These are phyloP conservation scores for Drosophila ogumai DNA, from an alignment of 1,140 invertebrate genomes.

Conservation along the genomic window DNA sequence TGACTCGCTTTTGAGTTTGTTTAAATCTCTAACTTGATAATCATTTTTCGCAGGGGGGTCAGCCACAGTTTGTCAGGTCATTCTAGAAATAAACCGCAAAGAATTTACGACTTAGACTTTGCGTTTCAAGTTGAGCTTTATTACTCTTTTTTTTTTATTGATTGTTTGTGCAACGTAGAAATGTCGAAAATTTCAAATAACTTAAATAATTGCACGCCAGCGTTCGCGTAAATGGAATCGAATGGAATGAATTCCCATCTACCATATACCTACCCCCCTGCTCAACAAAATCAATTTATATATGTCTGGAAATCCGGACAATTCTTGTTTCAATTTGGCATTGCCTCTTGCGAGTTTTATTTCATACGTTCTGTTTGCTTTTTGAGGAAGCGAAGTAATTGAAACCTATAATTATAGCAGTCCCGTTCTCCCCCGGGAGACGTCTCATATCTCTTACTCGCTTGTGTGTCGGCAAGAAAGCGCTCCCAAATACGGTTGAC, in stretches of 20 bases:
- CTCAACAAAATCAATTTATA: constrained; percentile 51
- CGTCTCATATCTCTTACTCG: neutral
- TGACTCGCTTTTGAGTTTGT: constrained; percentile 14
- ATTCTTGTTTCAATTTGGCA: constrained; percentile 50
- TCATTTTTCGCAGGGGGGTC: constrained; percentile 20
- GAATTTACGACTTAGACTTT: constrained; percentile 20
- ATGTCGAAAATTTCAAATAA: constrained; percentile 47
- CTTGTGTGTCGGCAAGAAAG: constrained; percentile 26
- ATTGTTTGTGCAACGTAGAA: constrained; percentile 29
- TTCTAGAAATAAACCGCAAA: constrained; percentile 10
- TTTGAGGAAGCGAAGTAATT: constrained; percentile 72
- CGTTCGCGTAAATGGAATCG: constrained; percentile 23
- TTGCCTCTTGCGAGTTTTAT: constrained; percentile 15
- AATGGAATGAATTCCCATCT: constrained; percentile 26
- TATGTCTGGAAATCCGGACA: constrained; percentile 34
- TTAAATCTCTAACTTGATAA: constrained; percentile 24
- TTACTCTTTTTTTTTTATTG: constrained; percentile 29
- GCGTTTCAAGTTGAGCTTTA: constrained; percentile 22
- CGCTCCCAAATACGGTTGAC: constrained; percentile 30
- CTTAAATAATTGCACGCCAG: constrained; percentile 63
- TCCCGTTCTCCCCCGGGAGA: neutral
- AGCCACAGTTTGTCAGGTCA: constrained; percentile 12
- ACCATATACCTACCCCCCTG: neutral
- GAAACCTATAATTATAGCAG: constrained; percentile 73
- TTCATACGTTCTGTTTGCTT: constrained; percentile 23